Evolutionary conservation across 2,797 vertebrate genomes (phyloP), one percentile per base, ranked within the genome.

Genomic region (Mus minutoides): DNA sequence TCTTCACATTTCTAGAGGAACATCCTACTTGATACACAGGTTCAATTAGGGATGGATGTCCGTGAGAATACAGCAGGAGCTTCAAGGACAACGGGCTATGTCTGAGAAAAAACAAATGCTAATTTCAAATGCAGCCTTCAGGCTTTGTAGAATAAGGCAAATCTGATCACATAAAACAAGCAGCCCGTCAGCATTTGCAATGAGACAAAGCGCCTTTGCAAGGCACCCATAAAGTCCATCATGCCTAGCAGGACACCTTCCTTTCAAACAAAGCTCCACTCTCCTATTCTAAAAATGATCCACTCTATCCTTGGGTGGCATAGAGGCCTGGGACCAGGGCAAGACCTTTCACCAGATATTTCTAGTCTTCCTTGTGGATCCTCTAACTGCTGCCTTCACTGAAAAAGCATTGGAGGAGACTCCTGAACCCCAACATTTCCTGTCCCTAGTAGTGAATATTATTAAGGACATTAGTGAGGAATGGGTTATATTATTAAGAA

Each of bases 41-140:
- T 11, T 80, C 24, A 0, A 14, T 17, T 43, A 67, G 62, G 88
- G 79, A 83, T 4, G 17, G 26, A 67, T 56, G 40, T 34, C 77
- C 37, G 43, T 0, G 6, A 83, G 77, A 82, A 43, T 24, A 60
- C 34, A 6, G 49, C 34, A 58, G 37, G 22, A 77, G 46, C 46
- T 64, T 92, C 52, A 40, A 88, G 58, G 75, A 54, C 29, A 77
- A 85, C 52, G 52, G 52, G 69, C 49, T 69, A 17, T 90, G 64
- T 71, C 75, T 71, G 91, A 91, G 91, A 52, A 94, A 94, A 95
- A 95, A 37, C 52, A 90, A 90, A 60, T 75, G 73, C 29, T 24
- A 34, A 78, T 75, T 92, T 88, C 31, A 76, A 88, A 82, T 56
- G 49, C 16, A 92, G 49, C 4, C n/a, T 69, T 88, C 2, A 43